Conservation (phyloP, 2,113 vertebrate genomes). For the Varanus komodoensis region DNA sequence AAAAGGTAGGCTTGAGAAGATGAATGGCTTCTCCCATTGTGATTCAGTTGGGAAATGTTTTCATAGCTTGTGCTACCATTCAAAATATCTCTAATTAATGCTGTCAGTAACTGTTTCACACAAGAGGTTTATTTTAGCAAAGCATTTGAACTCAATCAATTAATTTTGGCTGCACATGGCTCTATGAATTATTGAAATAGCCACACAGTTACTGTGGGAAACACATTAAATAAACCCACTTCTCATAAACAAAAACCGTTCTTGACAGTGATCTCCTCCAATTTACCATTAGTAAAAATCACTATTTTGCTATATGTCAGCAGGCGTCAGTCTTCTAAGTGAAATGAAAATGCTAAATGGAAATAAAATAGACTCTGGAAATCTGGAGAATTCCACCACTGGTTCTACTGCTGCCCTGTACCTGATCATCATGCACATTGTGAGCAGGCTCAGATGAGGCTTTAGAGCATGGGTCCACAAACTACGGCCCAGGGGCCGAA, state of each 20-base stretch:
- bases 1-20: constrained; percentile 76
- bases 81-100: constrained; percentile 59
- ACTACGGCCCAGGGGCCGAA: no score
- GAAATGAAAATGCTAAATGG: constrained; percentile 19
- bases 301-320: constrained; percentile 41
- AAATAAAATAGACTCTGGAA: not conserved
- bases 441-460: no score
- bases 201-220: constrained; percentile 50
- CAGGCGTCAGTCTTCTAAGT: constrained; percentile 11
- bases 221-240: constrained; percentile 69
- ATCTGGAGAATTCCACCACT: not conserved
- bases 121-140: constrained; percentile 65
- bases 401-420: not conserved
- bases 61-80: constrained; percentile 63
- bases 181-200: constrained; percentile 80
- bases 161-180: constrained; percentile 68
- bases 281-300: constrained; percentile 27
- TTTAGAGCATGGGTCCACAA: no score
- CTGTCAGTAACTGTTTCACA: constrained; percentile 70
- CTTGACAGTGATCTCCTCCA: constrained; percentile 37
- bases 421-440: not conserved
- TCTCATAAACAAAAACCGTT: constrained; percentile 55
- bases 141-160: constrained; percentile 70
- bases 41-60: constrained; percentile 70
- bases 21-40: constrained; percentile 80